phyloP scores from a whole-genome alignment of 1,140 invertebrate genomes.

The Caenorhabditis tropicalis region DNA sequence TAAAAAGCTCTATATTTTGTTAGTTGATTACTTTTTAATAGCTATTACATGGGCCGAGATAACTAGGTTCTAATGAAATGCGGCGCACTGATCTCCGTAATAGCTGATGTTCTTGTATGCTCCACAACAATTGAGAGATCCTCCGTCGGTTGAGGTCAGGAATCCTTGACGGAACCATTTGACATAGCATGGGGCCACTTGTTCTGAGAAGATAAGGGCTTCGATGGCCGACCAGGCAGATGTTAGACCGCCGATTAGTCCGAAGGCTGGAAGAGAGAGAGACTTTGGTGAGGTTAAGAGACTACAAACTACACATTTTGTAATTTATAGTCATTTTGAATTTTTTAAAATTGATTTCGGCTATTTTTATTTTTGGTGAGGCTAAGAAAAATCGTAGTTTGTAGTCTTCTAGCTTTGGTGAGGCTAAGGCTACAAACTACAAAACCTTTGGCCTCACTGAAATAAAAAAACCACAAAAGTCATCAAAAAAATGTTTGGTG shows the following conservation, averaged over 20 bases:
- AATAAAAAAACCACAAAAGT: too few species aligned
- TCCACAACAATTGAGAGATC: slow-evolving; percentile 42
- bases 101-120: slow-evolving; percentile 19
- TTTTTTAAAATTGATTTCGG: too few species aligned
- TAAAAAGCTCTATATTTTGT: background rate
- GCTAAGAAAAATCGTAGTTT: too few species aligned
- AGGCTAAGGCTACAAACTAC: background rate
- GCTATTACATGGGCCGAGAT: too few species aligned
- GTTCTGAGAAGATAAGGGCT: slow-evolving; percentile 34
- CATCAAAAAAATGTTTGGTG: too few species aligned
- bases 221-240: slow-evolving; percentile 64
- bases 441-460: too few species aligned
- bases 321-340: too few species aligned
- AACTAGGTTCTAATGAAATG: background rate
- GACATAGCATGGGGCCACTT: slow-evolving; percentile 28
- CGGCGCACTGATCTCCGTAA: slow-evolving; percentile 19
- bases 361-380: too few species aligned
- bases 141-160: background rate
- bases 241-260: slow-evolving; percentile 62
- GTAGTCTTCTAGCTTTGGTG: too few species aligned
- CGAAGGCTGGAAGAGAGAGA: slow-evolving; percentile 63
- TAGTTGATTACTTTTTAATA: too few species aligned
- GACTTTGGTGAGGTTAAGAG: slow-evolving; percentile 55
- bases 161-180: slow-evolving; percentile 26
- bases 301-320: too few species aligned